Conservation (phyloP, 2,113 vertebrate species). For the Pangasianodon hypophthalmus region DNA sequence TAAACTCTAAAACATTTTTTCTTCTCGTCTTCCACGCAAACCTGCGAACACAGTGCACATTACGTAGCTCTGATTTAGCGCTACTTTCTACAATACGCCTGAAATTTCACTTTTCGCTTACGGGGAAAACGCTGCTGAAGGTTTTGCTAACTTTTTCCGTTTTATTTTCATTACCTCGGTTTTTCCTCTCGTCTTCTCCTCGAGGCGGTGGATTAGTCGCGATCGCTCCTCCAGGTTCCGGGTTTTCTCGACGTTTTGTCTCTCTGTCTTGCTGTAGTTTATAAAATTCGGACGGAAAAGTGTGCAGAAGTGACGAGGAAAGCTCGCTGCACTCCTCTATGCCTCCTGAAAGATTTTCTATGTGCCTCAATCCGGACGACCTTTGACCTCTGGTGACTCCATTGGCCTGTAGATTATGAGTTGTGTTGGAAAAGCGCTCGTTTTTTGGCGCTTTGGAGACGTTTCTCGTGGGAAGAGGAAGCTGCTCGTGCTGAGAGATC, state of each 20-base stretch:
- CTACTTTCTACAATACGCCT: not conserved
- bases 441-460: conserved; percentile 54
- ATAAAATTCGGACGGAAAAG: conserved; percentile 60
- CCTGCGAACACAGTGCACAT: not conserved
- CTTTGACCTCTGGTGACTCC: conserved; percentile 71
- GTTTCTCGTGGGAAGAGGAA: conserved; percentile 73
- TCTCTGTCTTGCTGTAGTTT: conserved; percentile 74
- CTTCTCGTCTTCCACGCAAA: not conserved
- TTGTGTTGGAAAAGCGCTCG: not conserved
- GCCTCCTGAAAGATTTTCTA: conserved; percentile 68
- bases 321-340: conserved; percentile 82
- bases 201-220: conserved; percentile 68
- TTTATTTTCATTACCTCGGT: not conserved
- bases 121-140: not conserved
- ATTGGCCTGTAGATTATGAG: not conserved
- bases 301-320: conserved; percentile 77
- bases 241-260: conserved; percentile 74
- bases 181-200: not conserved
- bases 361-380: conserved; percentile 77
- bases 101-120: not conserved
- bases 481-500: conserved; percentile 84
- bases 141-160: not conserved
- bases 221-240: conserved; percentile 63
- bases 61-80: not conserved
- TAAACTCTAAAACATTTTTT: not conserved